These are phyloP conservation scores for Perca flavescens DNA, from an alignment of 2,113 vertebrate genomes.

Conservation along the genomic window DNA sequence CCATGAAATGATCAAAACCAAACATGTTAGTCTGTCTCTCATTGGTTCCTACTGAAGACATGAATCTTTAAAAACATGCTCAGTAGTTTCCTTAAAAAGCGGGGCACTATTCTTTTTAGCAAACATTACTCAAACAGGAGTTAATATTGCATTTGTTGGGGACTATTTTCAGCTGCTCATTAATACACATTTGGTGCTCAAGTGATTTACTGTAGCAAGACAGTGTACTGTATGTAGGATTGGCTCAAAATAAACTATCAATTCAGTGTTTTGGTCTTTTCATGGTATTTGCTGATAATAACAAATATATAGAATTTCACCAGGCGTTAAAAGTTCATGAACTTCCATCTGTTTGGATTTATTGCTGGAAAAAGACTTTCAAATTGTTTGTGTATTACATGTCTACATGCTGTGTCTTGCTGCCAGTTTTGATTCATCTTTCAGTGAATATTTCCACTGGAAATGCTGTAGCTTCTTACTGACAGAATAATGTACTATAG, in stretches of 20 bases:
- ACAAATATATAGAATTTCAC: not conserved
- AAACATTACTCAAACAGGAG: not conserved
- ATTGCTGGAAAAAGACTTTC: constrained; percentile 4
- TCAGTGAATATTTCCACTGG: constrained; percentile 2
- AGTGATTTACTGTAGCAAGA: not conserved
- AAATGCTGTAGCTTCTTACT: not conserved
- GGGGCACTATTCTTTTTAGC: not conserved
- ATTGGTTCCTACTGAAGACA: not conserved
- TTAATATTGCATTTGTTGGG: not conserved
- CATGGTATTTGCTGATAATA: not conserved
- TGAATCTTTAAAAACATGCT: not conserved
- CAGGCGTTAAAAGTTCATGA: not conserved
- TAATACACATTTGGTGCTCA: not conserved
- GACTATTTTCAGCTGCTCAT: not conserved
- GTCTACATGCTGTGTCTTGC: not conserved
- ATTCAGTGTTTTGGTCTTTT: not conserved
- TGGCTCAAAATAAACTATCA: not conserved
- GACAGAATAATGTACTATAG: not conserved
- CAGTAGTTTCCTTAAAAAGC: too few relatives aligned
- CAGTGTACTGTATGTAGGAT: not conserved
- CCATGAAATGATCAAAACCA: not conserved
- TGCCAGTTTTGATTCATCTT: constrained; percentile 5
- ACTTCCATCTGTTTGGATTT: not conserved
- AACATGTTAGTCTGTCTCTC: not conserved
- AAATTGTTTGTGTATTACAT: not conserved